Evolutionary conservation across 2,888 invertebrate genomes (phyloP), one percentile per base, ranked within the genome.

Genomic region (Cataglyphis cursor): DNA sequence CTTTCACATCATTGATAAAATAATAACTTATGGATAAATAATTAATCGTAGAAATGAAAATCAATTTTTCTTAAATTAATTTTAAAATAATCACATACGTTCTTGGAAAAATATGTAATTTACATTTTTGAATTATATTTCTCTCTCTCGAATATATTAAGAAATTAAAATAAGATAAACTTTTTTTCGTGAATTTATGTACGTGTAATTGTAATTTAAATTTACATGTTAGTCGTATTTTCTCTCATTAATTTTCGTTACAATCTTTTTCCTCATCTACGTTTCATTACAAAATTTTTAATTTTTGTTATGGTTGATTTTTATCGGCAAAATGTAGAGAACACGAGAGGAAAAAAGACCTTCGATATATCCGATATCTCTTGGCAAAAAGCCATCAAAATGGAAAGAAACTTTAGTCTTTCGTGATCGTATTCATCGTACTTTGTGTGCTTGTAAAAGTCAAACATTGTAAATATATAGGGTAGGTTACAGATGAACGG

Each of bases 371-470:
- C 81, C 74, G 66, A 78, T 72, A 51, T 68, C 41, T 75, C 83
- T 88, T 89, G 90, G 88, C 90, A 80, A 28, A 24, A 41, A 70
- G 90, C 90, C 89, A 90, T 81, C 54, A 74, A 80, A 89, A 89
- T 87, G 87, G 86, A 89, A 87, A 81, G 68, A 59, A 62, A 64
- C 68, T 72, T 84, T 75, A 70, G 21, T n/a, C 82, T 57, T 44
- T 31, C 83, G 31, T 41, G 41, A 31, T 24, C 80, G 84, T 82
- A 84, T 84, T 65, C 70, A 51, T 85, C 70, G 81, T 48, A n/a
- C 61, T 80, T 81, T 74, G 64, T 62, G 61, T 80, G 44, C 73
- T 68, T 75, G 73, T 84, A 66, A 80, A 85, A 75, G 82, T 44
- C 83, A 84, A 86, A 86, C 81, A 82, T 85, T 82, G 88, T 85